Percentiles rank a stretch among this genome's conserved stretches.
Evolutionary conservation across 2,888 invertebrate species (phyloP).

Genomic region (Nomada ruficornis): DNA sequence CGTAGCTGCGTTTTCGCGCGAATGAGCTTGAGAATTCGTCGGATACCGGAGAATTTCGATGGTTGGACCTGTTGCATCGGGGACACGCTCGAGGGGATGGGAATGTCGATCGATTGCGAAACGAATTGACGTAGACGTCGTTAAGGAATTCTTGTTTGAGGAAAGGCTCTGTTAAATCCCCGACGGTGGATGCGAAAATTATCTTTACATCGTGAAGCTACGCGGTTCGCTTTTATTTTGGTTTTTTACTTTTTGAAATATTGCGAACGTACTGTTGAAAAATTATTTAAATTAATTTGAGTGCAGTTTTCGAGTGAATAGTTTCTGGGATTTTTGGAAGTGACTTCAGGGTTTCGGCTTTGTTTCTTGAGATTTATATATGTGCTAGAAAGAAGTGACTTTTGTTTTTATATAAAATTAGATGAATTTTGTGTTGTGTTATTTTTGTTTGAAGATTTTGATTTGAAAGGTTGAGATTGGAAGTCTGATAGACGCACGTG

Average conservation of each 20-base stretch:
- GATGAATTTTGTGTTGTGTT: no score
- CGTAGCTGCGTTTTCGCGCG: slow-evolving; percentile 31
- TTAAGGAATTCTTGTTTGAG: slow-evolving; percentile 20
- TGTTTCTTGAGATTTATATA: no score
- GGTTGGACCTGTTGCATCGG: slow-evolving; percentile 68
- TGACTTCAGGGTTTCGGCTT: no score
- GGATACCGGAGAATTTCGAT: slow-evolving; percentile 48
- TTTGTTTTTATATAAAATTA: no score
- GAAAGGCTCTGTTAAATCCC: slow-evolving; percentile 6
- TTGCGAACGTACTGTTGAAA: no score
- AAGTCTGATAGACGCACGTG: no score
- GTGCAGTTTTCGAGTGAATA: no score
- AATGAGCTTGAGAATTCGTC: slow-evolving; percentile 38
- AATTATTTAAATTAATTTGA: no score
- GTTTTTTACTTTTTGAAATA: background rate
- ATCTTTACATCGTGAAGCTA: background rate
- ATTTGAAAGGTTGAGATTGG: no score
- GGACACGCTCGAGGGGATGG: slow-evolving; percentile 28
- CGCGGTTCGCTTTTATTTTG: background rate
- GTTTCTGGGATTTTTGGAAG: no score
- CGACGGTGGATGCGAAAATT: background rate
- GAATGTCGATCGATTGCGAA: slow-evolving; percentile 50
- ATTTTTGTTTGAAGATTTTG: no score
- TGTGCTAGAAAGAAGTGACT: no score
- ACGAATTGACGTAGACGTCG: slow-evolving; percentile 18